Conservation (phyloP, 2,113 vertebrate genomes). For the Chloebia gouldiae region DNA sequence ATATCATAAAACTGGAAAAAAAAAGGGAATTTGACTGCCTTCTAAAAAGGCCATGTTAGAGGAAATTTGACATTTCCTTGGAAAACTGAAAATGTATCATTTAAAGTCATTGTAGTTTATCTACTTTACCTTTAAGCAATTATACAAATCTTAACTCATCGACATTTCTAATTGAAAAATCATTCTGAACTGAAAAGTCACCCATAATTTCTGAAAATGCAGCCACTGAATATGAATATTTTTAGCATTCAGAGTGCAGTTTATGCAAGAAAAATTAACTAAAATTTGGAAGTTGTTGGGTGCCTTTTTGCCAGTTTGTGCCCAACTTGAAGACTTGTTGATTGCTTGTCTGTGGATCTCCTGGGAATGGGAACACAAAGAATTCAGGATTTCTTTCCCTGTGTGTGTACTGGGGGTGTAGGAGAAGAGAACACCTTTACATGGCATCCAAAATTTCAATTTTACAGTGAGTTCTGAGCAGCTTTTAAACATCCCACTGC, state of each 20-base stretch:
- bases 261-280: neutral
- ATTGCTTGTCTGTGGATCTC: neutral
- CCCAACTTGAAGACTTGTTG: neutral
- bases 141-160: neutral
- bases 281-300: neutral
- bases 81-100: neutral
- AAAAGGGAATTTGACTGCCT: neutral
- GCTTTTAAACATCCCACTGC: neutral
- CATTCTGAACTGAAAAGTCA: neutral
- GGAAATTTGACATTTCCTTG: neutral
- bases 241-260: neutral
- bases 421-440: neutral
- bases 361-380: neutral
- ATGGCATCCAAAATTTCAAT: neutral
- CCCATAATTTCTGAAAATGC: neutral
- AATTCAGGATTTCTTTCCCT: neutral
- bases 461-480: neutral
- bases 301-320: neutral
- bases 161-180: neutral
- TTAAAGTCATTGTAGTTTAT: neutral
- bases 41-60: neutral
- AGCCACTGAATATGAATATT: neutral
- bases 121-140: neutral
- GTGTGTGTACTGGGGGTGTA: accelerated
- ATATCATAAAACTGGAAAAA: neutral